Evolutionary conservation across 2,888 invertebrate species (phyloP).

Genomic region (Dasysyrphus tricinctus): DNA sequence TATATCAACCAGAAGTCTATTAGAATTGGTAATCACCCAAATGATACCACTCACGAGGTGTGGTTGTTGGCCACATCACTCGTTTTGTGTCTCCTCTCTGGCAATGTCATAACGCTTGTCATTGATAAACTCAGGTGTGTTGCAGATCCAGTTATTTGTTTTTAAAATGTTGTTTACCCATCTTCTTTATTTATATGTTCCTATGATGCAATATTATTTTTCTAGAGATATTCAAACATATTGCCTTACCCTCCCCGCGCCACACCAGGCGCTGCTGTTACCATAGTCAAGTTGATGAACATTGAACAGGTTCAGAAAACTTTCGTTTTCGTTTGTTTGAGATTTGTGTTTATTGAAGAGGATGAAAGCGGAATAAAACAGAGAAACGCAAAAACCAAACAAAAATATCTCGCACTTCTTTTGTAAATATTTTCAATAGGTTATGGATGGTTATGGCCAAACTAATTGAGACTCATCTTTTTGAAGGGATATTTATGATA

Average conservation of each 20-base stretch:
- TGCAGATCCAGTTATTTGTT: slow-evolving; percentile 51
- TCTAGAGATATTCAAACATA: slow-evolving; percentile 41
- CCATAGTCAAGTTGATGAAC: not conserved
- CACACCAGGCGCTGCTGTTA: not conserved
- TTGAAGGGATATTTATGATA: not conserved
- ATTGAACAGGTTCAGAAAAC: slow-evolving; percentile 28
- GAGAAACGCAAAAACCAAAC: slow-evolving; percentile 49
- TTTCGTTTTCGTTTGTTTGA: slow-evolving; percentile 67
- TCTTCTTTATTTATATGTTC: slow-evolving; percentile 47
- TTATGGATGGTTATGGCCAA: not conserved
- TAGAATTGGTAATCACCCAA: slow-evolving; percentile 50
- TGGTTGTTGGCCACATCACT: slow-evolving; percentile 25
- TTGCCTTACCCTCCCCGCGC: too few species aligned
- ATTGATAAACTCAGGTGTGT: slow-evolving; percentile 31
- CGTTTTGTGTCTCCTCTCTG: not conserved
- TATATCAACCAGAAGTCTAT: slow-evolving; percentile 31
- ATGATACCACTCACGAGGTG: slow-evolving; percentile 10
- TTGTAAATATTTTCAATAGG: slow-evolving; percentile 7
- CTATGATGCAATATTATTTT: slow-evolving; percentile 61
- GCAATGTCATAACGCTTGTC: slow-evolving; percentile 55
- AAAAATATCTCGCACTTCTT: slow-evolving; percentile 5
- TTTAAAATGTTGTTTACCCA: slow-evolving; percentile 51
- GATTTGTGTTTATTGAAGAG: slow-evolving; percentile 39
- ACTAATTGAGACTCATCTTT: not conserved
- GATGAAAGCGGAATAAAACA: slow-evolving; percentile 58